Evolutionary conservation across 2,888 invertebrate species (phyloP).

Genomic region (Aphidoletes aphidimyza): DNA sequence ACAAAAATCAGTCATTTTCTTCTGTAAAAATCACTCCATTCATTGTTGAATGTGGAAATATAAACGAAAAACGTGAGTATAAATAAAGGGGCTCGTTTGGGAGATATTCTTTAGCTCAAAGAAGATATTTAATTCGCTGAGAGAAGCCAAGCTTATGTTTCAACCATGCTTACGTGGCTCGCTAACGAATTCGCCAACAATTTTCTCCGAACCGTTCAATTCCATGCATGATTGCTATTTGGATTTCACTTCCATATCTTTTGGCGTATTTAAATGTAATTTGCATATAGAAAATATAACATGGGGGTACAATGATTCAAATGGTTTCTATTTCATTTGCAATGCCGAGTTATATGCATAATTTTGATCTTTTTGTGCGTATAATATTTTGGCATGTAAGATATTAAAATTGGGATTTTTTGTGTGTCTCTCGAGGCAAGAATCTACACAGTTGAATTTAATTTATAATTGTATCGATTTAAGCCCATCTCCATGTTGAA

Average conservation of each 20-base stretch:
- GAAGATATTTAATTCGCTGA: no score
- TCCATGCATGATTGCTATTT: conserved; percentile 2
- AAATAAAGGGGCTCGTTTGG: no score
- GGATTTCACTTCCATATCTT: background rate
- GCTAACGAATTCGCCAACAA: background rate
- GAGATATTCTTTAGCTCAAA: no score
- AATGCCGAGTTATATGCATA: background rate
- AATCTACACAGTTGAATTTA: background rate
- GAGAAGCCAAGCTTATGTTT: no score
- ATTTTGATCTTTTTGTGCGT: background rate
- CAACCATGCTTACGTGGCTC: background rate
- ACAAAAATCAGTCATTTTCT: no score
- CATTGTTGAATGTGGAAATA: no score
- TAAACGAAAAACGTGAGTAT: no score
- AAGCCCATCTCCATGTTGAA: no score
- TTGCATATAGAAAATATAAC: conserved; percentile 19
- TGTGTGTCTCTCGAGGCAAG: background rate
- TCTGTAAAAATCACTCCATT: no score
- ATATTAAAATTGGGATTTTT: background rate
- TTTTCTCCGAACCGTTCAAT: background rate
- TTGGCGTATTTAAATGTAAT: background rate
- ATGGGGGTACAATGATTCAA: background rate
- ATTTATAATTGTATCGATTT: conserved; percentile 21
- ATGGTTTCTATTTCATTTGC: conserved; percentile 29
- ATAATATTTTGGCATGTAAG: background rate